These are phyloP conservation scores for Rhagium mordax DNA, from an alignment of 2,888 invertebrate genomes.

Conservation along the genomic window DNA sequence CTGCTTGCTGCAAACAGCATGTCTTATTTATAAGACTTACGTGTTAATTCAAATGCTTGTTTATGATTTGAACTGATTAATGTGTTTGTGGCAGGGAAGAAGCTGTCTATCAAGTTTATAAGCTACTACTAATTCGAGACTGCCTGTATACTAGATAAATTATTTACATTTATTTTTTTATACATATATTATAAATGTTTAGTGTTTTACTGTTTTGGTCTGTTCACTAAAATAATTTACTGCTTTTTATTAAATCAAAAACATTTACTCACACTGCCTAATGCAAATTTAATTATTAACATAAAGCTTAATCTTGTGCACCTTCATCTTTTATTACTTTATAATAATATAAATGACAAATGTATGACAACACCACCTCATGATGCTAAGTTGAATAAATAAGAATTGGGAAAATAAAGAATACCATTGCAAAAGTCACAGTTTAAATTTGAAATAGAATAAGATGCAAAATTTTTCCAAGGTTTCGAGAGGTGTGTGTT, in stretches of 20 bases:
- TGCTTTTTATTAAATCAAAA: not conserved
- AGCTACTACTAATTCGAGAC: too few relatives aligned
- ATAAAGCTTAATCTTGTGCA: constrained; percentile 5
- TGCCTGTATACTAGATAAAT: too few relatives aligned
- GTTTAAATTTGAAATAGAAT: constrained; percentile 34
- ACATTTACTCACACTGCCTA: constrained; percentile 14
- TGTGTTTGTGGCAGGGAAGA: too few relatives aligned
- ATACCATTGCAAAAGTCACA: not conserved
- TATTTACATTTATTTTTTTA: too few relatives aligned
- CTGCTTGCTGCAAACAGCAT: too few relatives aligned
- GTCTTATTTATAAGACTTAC: too few relatives aligned
- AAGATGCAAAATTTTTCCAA: not conserved
- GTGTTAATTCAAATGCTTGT: too few relatives aligned
- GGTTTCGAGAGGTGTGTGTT: constrained; percentile 50
- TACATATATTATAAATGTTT: too few relatives aligned
- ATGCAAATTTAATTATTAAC: constrained; percentile 12
- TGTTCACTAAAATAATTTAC: not conserved
- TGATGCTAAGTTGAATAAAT: constrained; percentile 27
- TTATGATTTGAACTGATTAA: too few relatives aligned
- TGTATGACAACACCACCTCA: constrained; percentile 46
- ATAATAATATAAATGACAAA: not conserved
- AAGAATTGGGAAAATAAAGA: not conserved
- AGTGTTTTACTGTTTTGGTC: constrained; percentile 3
- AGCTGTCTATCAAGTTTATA: too few relatives aligned
- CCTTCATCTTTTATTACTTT: not conserved